A percentile compares a stretch with the other conserved stretches of the same genome.
Evolutionary conservation across 2,113 vertebrate genomes (phyloP).

Genomic region (Lagenorhynchus albirostris): DNA sequence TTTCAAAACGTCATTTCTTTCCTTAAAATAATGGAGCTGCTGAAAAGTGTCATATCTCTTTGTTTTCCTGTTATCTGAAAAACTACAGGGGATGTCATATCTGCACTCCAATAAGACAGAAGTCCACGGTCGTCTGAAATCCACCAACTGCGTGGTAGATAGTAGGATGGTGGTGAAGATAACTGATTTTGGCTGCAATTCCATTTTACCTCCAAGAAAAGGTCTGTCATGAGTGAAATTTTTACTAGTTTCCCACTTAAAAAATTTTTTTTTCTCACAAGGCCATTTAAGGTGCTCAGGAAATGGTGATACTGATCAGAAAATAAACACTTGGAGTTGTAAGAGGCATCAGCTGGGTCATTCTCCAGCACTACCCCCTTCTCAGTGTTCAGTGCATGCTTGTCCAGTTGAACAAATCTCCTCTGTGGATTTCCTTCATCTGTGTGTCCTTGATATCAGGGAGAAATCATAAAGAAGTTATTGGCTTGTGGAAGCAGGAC

Average conservation of each 20-base stretch:
- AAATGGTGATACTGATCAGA: neutral
- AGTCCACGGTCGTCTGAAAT: slow-evolving; percentile 95
- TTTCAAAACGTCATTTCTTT: neutral
- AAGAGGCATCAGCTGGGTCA: neutral
- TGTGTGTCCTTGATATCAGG: neutral
- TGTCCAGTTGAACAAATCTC: neutral
- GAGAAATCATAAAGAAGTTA: neutral
- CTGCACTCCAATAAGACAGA: slow-evolving; percentile 94
- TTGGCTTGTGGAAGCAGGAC: neutral
- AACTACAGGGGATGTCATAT: slow-evolving; percentile 95
- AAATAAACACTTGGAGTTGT: neutral
- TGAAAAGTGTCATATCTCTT: neutral
- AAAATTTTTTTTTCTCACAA: neutral
- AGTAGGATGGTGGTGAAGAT: slow-evolving; percentile 99
- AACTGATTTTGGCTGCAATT: slow-evolving; percentile 96
- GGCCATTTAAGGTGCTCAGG: neutral
- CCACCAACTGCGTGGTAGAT: slow-evolving; percentile 97
- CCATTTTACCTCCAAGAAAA: slow-evolving; percentile 89
- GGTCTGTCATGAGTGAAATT: slow-evolving; percentile 78
- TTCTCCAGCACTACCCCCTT: neutral
- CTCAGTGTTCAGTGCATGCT: neutral
- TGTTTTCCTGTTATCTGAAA: slow-evolving; percentile 15
- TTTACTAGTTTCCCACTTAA: neutral
- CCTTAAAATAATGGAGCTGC: neutral
- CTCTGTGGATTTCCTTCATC: neutral